These are phyloP conservation scores for Pristionchus entomophagus DNA, from an alignment of 2,888 invertebrate genomes.

Conservation along the genomic window DNA sequence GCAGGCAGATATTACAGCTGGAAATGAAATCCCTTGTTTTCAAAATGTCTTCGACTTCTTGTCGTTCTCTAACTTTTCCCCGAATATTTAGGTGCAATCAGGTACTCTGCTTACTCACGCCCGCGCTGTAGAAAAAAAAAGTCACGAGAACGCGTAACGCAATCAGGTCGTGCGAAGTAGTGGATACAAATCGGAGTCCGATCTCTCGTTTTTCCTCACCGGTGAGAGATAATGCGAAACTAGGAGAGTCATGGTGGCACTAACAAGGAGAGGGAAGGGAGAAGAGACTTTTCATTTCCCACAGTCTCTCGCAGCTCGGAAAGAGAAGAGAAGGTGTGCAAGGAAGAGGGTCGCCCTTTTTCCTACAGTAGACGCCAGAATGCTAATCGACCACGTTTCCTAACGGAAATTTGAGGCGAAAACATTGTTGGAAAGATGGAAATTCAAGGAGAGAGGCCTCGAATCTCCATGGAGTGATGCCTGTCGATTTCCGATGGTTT, in stretches of 20 bases:
- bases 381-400: slow-evolving; percentile 1
- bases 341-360: no score
- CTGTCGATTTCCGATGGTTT: no score
- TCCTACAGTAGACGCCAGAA: background rate
- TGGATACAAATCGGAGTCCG: background rate
- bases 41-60: no score
- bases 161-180: background rate
- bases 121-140: background rate
- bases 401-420: background rate
- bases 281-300: background rate
- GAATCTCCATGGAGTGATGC: slow-evolving; percentile 13
- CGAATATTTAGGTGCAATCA: no score
- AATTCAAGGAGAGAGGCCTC: background rate
- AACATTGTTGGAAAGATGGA: background rate
- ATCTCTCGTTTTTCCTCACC: background rate
- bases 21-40: no score
- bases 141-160: background rate
- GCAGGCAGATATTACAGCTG: no score
- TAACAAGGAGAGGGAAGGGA: no score
- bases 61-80: no score
- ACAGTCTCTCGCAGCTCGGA: background rate
- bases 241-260: no score
- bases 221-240: no score
- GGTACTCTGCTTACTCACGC: background rate
- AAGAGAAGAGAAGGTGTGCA: background rate